phyloP scores from a whole-genome alignment of 2,113 vertebrate genomes.

The Crypturellus undulatus region DNA sequence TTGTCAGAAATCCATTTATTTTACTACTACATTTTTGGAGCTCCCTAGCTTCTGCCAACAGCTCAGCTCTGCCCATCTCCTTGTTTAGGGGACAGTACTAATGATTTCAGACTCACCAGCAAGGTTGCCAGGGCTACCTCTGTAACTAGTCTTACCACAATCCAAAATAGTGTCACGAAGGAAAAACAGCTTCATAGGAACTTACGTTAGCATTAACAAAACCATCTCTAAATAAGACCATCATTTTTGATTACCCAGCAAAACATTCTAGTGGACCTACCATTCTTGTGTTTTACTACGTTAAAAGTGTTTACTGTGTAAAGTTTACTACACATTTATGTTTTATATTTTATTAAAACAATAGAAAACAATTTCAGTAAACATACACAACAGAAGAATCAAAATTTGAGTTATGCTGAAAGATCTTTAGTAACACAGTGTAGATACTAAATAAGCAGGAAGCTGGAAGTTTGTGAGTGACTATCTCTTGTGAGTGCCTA shows the following conservation, averaged over 20 bases:
- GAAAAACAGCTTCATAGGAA: neutral
- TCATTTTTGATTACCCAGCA: neutral
- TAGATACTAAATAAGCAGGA: constrained; percentile 23
- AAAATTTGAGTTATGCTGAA: neutral
- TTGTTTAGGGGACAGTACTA: neutral
- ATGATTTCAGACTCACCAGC: neutral
- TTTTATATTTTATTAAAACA: neutral
- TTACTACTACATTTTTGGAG: neutral
- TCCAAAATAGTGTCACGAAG: neutral
- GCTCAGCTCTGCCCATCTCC: neutral
- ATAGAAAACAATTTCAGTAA: neutral
- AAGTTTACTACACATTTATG: neutral
- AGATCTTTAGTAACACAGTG: neutral
- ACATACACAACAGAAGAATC: neutral
- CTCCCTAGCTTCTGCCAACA: neutral
- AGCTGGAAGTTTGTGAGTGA: neutral
- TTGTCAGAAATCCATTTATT: neutral
- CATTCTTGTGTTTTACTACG: neutral
- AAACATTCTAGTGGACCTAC: neutral
- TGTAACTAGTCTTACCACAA: neutral
- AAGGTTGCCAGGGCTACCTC: neutral
- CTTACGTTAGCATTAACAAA: neutral
- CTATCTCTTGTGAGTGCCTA: neutral
- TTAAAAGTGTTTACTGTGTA: too few relatives aligned
- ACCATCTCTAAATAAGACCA: neutral